phyloP scores from a whole-genome alignment of 2,888 invertebrate species.

The Dicranocentrus wangi region DNA sequence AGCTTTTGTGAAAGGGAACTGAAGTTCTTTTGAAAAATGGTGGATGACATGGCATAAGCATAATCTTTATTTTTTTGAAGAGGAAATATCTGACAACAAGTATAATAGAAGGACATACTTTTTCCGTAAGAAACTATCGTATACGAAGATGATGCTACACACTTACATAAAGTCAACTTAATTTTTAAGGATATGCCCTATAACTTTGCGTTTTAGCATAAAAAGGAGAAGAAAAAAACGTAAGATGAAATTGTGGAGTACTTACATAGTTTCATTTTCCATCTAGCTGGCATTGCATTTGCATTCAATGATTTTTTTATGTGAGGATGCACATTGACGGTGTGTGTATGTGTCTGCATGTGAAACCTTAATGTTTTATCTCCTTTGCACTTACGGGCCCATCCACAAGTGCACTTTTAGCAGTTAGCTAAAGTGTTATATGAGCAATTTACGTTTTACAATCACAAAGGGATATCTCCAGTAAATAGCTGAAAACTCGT shows the following conservation, averaged over 20 bases:
- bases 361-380: conserved; percentile 52
- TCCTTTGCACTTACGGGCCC: conserved; percentile 47
- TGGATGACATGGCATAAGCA: conserved; percentile 20
- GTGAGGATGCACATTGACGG: too few relatives aligned
- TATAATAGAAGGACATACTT: conserved; percentile 44
- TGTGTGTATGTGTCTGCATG: conserved; percentile 15
- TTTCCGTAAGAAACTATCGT: conserved; percentile 13
- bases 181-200: too few relatives aligned
- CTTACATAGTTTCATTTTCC: too few relatives aligned
- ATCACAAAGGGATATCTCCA: conserved; percentile 56
- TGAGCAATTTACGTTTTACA: conserved; percentile 63
- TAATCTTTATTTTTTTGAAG: conserved; percentile 16
- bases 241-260: too few relatives aligned
- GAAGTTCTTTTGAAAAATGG: too few relatives aligned
- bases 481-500: conserved; percentile 46
- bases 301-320: conserved; percentile 50
- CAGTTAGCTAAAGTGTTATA: conserved; percentile 51
- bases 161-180: not conserved
- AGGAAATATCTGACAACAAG: conserved; percentile 38
- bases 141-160: not conserved
- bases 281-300: too few relatives aligned
- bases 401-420: conserved; percentile 53
- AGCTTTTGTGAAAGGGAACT: not conserved
- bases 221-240: too few relatives aligned
- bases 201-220: too few relatives aligned